Base-by-base conservation (phyloP, 2,888 invertebrate genomes). In the Entomobrya proxima region DNA sequence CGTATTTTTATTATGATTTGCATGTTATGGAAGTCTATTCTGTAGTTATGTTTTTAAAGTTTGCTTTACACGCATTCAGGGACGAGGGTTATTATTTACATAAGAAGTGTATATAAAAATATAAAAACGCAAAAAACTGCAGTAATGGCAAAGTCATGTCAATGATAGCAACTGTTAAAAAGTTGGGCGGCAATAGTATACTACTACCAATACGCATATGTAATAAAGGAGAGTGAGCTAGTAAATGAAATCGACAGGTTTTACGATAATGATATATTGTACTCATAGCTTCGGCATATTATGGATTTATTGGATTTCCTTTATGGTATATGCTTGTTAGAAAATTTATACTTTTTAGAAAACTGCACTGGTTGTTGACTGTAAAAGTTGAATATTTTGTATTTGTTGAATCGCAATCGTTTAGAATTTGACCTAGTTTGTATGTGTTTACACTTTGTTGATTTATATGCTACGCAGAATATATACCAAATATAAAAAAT, bases 191-290 rank as follows among this genome's bases (percentile, higher is more conserved):
- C n/a, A n/a, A n/a, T n/a, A n/a, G n/a, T n/a, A n/a, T n/a, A n/a
- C n/a, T n/a, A n/a, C n/a, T n/a, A n/a, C n/a, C n/a, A n/a, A n/a
- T n/a, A n/a, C n/a, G n/a, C n/a, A n/a, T n/a, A n/a, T n/a, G n/a
- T n/a, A n/a, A n/a, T n/a, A n/a, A n/a, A n/a, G n/a, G n/a, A n/a
- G n/a, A n/a, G n/a, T n/a, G n/a, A n/a, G n/a, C n/a, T n/a, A n/a
- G 58, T 32, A 30, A n/a, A 61, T 64, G 30, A 64, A 64, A 64
- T 64, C 35, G 35, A n/a, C 32, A 64, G 15, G 18, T 35, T 64
- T 64, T n/a, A n/a, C 6, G n/a, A 2, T 3, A 27, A 21, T 32
- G n/a, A 15, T 15, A 32, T 55, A 2, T 27, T 55, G n/a, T 32
- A 15, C 30, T 15, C 32, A 7, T 50, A 7, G 50, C 21, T 18